Conservation (phyloP, 2,113 vertebrate genomes). For the Cercocebus atys region DNA sequence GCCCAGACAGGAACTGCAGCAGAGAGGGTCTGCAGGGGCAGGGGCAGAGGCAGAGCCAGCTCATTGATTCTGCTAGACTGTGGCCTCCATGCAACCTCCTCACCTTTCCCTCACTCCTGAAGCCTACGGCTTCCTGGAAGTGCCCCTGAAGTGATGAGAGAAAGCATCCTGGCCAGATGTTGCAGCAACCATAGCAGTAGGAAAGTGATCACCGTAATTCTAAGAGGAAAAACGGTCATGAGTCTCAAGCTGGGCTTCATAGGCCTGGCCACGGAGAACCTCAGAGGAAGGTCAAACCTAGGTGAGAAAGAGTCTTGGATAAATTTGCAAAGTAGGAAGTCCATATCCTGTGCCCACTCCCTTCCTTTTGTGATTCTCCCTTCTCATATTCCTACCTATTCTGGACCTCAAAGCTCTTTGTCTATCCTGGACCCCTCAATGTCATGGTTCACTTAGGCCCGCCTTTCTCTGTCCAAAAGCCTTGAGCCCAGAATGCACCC, state of each 20-base stretch:
- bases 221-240: background rate
- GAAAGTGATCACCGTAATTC: background rate
- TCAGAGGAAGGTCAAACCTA: background rate
- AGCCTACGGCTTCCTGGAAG: background rate
- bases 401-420: background rate
- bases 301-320: background rate
- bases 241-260: background rate
- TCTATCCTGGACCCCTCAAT: background rate
- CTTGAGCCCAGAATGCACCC: background rate
- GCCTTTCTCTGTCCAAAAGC: background rate
- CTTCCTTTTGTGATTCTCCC: background rate
- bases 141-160: background rate
- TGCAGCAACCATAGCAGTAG: background rate
- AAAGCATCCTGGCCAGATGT: background rate
- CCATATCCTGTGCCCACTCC: background rate
- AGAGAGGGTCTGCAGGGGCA: background rate
- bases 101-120: background rate
- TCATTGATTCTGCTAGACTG: background rate
- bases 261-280: background rate
- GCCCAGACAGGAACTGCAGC: background rate
- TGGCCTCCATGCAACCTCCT: rapidly evolving
- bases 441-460: background rate
- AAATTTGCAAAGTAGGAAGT: background rate
- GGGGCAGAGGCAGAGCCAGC: background rate
- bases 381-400: background rate